These are phyloP conservation scores for Nasonia giraulti DNA, from an alignment of 1,140 invertebrate genomes.

Conservation along the genomic window DNA sequence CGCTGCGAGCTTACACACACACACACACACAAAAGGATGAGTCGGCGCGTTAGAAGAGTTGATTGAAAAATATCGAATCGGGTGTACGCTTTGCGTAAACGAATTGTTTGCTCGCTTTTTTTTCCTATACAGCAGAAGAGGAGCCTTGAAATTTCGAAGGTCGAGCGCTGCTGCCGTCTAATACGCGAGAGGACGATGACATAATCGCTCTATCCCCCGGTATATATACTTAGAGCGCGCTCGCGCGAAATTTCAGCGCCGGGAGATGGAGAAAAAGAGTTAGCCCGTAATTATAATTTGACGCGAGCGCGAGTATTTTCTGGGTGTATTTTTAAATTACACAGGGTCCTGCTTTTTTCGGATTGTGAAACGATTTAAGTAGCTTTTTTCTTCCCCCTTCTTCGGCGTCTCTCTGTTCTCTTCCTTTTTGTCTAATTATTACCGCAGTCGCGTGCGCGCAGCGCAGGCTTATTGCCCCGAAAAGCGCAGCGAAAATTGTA, in stretches of 20 bases:
- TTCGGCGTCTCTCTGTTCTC: background rate
- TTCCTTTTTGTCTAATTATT: background rate
- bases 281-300: conserved; percentile 23
- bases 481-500: background rate
- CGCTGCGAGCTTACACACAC: background rate
- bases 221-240: background rate
- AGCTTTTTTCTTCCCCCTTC: background rate
- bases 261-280: background rate
- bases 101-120: background rate
- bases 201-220: background rate
- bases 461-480: background rate
- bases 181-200: conserved; percentile 2
- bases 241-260: background rate
- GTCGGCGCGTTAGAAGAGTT: background rate
- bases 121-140: too few relatives aligned
- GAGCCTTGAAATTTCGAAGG: background rate
- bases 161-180: background rate
- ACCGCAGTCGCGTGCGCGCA: background rate
- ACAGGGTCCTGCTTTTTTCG: background rate
- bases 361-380: background rate
- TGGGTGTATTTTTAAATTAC: conserved; percentile 18
- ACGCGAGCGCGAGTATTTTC: background rate
- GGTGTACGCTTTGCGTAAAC: background rate
- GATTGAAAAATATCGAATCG: conserved; percentile 34
- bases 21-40: conserved; percentile 15